phyloP scores from a whole-genome alignment of 2,113 vertebrate genomes.

The Xyrauchen texanus region DNA sequence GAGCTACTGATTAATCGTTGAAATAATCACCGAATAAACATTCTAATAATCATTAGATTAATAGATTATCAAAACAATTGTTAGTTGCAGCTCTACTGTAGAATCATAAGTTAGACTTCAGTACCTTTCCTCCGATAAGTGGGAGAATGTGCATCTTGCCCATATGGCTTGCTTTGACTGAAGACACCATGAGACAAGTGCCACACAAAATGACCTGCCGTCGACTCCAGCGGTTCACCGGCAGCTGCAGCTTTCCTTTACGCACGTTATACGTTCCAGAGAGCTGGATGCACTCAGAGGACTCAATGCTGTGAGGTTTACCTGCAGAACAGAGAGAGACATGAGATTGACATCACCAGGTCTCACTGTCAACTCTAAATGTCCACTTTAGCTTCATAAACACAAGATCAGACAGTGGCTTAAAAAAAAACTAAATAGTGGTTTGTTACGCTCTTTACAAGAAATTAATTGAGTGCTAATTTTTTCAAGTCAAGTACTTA shows the following conservation, averaged over 20 bases:
- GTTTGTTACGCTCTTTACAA: no score
- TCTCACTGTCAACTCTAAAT: no score
- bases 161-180: conserved; percentile 91
- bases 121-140: conserved; percentile 96
- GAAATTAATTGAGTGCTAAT: no score
- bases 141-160: conserved; percentile 99
- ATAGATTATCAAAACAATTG: no score
- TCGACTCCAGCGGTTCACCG: conserved; percentile 94
- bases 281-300: conserved; percentile 92
- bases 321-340: conserved; percentile 74
- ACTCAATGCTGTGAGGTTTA: conserved; percentile 87
- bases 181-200: conserved; percentile 96
- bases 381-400: no score
- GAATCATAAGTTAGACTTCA: not conserved
- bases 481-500: no score
- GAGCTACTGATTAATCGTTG: no score
- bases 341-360: not conserved
- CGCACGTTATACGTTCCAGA: conserved; percentile 94
- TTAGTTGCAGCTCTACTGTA: no score
- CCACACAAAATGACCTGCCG: conserved; percentile 97
- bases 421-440: no score
- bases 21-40: no score
- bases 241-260: conserved; percentile 97
- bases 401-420: no score
- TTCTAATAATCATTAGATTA: no score